Percentiles rank a stretch among this genome's conserved stretches.
phyloP scores from a whole-genome alignment of 2,888 invertebrate genomes.

The Caenorhabditis virilis region DNA sequence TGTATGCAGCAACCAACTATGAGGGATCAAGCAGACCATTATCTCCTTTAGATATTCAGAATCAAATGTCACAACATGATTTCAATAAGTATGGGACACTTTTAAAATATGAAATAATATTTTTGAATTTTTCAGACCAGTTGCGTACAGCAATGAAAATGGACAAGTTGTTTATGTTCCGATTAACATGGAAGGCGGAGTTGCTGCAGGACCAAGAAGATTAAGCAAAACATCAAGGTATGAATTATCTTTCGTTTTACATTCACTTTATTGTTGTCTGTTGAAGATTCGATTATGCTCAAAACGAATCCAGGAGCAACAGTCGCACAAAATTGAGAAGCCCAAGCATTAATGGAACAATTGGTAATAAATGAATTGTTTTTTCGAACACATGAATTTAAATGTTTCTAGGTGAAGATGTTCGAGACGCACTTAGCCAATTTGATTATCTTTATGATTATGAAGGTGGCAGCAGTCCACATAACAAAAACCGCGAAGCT shows the following conservation, averaged over 20 bases:
- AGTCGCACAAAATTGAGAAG: slow-evolving; percentile 44
- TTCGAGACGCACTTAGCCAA: slow-evolving; percentile 58
- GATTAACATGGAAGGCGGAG: slow-evolving; percentile 51
- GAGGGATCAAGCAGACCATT: slow-evolving; percentile 35
- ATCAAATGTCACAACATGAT: slow-evolving; percentile 25
- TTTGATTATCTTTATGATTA: slow-evolving; percentile 66
- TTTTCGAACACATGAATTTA: slow-evolving; percentile 1
- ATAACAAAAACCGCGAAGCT: slow-evolving; percentile 42
- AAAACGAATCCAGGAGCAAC: slow-evolving; percentile 40
- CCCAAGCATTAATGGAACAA: slow-evolving; percentile 44
- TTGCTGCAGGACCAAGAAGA: slow-evolving; percentile 24
- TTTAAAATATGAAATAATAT: background rate
- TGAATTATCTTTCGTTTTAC: background rate
- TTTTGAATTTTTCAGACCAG: slow-evolving; percentile 16
- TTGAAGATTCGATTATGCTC: slow-evolving; percentile 16
- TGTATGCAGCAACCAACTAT: slow-evolving; percentile 34
- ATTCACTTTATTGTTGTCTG: background rate
- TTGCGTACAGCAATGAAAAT: slow-evolving; percentile 41
- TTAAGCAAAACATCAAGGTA: slow-evolving; percentile 32
- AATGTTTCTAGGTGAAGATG: slow-evolving; percentile 50
- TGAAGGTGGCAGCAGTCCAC: slow-evolving; percentile 49
- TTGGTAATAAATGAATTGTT: slow-evolving; percentile 5
- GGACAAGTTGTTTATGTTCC: slow-evolving; percentile 63
- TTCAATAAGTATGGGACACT: slow-evolving; percentile 7
- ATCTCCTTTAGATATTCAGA: slow-evolving; percentile 33